Evolutionary conservation across 2,797 vertebrate species (phyloP), one percentile per base, ranked within the genome.

Genomic region (Gymnodraco acuticeps): DNA sequence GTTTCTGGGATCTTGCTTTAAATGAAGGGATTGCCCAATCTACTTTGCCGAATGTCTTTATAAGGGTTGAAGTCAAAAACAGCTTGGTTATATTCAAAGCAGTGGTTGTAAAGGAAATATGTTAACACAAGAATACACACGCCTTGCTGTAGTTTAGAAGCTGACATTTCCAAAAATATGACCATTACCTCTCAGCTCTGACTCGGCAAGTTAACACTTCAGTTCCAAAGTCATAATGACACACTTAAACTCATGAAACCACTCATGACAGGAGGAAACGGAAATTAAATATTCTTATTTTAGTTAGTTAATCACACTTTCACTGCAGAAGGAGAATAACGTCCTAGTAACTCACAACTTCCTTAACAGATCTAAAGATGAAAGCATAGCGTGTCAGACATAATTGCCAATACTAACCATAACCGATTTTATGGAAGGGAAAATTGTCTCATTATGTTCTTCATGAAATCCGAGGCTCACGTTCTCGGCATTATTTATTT

Each of bases 11-110:
- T 52, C 46, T 59, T 64, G 17, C 17, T 41, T 42, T 45, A 19
- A 67, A 45, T 13, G 42, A 15, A 61, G 14, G 38, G 33, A 42
- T 56, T 73, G 16, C n/a, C 15, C 42, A 64, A 27, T 62, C 33
- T 17, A 45, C 47, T 42, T 42, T 20, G 15, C 10, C 47, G 20
- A 15, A 14, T 23, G 48, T 1, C 19, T 70, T 65, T 53, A 33
- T n/a, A 45, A 12, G 38, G 23, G 20, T 45, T 50, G 41, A 66
- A 42, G 55, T 51, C 27, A 70, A 60, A 43, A 7, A 23, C 52
- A 50, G 27, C 23, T 68, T 42, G 17, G 17, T 14, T 41, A 51
- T 60, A 19, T 53, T 58, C 48, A 47, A 10, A 75, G 10, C 1
- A 38, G 33, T 38, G 33, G 33, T 38, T 38, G 33, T 38, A 38